Base-by-base conservation (phyloP, 2,888 invertebrate species). In the Dinocampus coccinellae region DNA sequence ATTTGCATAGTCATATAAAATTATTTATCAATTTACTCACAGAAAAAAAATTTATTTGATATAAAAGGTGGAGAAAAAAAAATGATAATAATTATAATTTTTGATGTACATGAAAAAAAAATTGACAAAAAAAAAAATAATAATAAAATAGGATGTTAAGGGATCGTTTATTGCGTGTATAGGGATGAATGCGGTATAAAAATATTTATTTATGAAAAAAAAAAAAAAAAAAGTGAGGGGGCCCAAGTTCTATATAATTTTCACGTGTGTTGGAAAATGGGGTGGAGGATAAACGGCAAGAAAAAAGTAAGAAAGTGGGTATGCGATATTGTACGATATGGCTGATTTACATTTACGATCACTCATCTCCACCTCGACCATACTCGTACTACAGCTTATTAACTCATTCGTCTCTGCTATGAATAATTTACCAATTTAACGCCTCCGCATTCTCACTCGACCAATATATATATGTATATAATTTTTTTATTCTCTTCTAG, bases 331-430 rank as follows among this genome's bases (percentile, higher is more conserved):
- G 62, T 61, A 22, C 62, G 63, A 64, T 71, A 61, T 53, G 62
- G 69, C 70, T 81, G 80, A 82, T 82, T 82, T 81, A 82, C 82
- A 82, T 82, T 82, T 82, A 81, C 80, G 79, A 82, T 82, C 80
- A 78, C 79, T 82, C 81, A 80, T 82, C 78, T 78, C 77, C 70
- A 74, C 74, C 73, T 72, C 76, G 69, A 71, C 75, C 72, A 68
- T 70, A 70, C 77, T 75, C 70, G 70, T 72, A 74, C 76, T 78
- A 75, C 76, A 77, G 78, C 81, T 81, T 81, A 83, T 82, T 82
- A 82, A 82, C 80, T 81, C 81, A 81, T 83, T 82, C 79, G 77
- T 82, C 77, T 80, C 76, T 75, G 76, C 76, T 76, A 80, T 82
- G 81, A 83, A 83, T 83, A 82, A 83, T 82, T 82, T 77, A 80